Conservation (phyloP, 2,797 vertebrate species). For the Salarias fasciatus region DNA sequence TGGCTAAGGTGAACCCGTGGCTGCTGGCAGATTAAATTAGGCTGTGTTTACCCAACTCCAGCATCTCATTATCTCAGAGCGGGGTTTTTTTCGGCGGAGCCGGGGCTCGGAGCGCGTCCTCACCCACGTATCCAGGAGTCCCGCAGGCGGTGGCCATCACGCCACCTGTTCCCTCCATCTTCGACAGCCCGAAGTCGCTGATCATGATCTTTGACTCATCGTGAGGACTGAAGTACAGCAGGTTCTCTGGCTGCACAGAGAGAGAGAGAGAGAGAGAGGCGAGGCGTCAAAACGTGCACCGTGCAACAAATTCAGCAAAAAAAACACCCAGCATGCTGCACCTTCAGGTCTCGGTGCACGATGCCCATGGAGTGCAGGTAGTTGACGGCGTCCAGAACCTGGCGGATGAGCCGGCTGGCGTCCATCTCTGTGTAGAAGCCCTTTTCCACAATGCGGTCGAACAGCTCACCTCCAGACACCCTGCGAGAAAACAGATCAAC, state of each 20-base stretch:
- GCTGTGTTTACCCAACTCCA: slow-evolving; percentile 43
- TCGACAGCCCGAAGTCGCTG: slow-evolving; percentile 96
- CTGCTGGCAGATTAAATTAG: slow-evolving; percentile 56
- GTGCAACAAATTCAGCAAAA: no score
- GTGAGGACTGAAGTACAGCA: slow-evolving; percentile 94
- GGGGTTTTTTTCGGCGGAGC: slow-evolving; percentile 30
- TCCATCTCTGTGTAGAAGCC: slow-evolving; percentile 98
- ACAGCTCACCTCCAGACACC: slow-evolving; percentile 95
- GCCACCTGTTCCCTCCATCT: slow-evolving; percentile 95
- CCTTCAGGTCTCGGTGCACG: slow-evolving; percentile 96
- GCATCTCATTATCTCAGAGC: slow-evolving; percentile 49
- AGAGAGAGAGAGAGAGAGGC: slow-evolving; percentile 39
- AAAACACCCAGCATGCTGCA: slow-evolving; percentile 57
- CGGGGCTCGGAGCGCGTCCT: slow-evolving; percentile 65
- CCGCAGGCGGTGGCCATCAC: slow-evolving; percentile 97
- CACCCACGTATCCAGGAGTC: slow-evolving; percentile 95
- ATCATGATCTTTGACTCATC: slow-evolving; percentile 99
- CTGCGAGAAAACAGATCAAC: slow-evolving; percentile 67
- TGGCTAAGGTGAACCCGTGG: slow-evolving; percentile 46
- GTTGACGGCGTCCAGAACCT: slow-evolving; percentile 94
- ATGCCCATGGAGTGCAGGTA: slow-evolving; percentile 96
- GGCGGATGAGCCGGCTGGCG: slow-evolving; percentile 93
- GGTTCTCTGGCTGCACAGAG: slow-evolving; percentile 94
- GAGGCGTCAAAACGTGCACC: slow-evolving; percentile 2
- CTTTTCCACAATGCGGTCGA: slow-evolving; percentile 96